A percentile compares a stretch with the other conserved stretches of the same genome.
Evolutionary conservation across 2,113 vertebrate genomes (phyloP).

Genomic region (Heliornis fulica): DNA sequence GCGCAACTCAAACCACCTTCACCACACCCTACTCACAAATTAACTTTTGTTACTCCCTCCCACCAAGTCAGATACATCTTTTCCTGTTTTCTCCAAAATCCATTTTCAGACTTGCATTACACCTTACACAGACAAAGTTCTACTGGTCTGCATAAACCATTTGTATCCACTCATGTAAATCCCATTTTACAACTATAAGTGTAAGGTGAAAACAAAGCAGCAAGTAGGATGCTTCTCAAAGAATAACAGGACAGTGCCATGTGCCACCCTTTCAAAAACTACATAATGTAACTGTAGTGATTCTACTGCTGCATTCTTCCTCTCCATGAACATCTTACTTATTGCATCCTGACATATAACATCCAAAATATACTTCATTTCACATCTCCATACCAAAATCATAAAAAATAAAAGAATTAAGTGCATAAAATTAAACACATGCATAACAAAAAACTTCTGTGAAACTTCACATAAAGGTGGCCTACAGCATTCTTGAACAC

Average conservation of each 20-base stretch:
- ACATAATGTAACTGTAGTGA: not conserved
- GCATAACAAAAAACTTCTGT: not conserved
- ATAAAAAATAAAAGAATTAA: too few relatives aligned
- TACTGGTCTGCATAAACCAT: not conserved
- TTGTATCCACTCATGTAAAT: not conserved
- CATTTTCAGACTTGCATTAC: not conserved
- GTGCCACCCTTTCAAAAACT: not conserved
- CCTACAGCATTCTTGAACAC: not conserved
- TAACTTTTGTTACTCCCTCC: not conserved
- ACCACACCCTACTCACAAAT: rapidly evolving
- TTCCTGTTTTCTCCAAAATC: not conserved
- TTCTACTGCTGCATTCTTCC: not conserved
- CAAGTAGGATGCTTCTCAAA: not conserved
- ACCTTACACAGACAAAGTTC: not conserved
- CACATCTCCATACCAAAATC: not conserved
- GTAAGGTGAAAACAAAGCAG: not conserved
- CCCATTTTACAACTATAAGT: rapidly evolving
- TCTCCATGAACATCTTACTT: not conserved
- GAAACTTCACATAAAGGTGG: not conserved
- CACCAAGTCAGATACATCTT: not conserved
- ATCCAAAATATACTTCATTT: not conserved
- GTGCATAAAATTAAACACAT: not conserved
- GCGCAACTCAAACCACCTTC: not conserved
- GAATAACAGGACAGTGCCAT: not conserved
- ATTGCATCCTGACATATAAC: not conserved